phyloP scores from a whole-genome alignment of 2,888 invertebrate genomes.

The Agrochola lota region DNA sequence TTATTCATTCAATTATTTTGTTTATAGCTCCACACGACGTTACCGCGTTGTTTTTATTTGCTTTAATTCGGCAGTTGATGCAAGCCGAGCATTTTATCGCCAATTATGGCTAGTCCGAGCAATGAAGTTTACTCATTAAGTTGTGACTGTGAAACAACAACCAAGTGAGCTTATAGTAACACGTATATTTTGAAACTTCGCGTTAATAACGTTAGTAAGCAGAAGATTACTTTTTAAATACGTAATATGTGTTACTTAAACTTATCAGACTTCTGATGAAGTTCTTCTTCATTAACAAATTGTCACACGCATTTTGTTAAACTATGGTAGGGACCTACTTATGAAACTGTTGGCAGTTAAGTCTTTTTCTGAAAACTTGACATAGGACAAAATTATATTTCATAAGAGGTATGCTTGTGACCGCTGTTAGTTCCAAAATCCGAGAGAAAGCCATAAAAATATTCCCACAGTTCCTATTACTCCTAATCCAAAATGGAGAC shows the following conservation, averaged over 20 bases:
- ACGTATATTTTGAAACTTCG: conserved; percentile 40
- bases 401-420: not conserved
- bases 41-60: conserved; percentile 2
- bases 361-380: not conserved
- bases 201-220: conserved; percentile 18
- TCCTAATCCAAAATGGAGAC: not conserved
- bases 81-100: conserved; percentile 36
- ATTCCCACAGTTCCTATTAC: not conserved
- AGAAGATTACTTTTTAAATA: not conserved
- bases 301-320: not conserved
- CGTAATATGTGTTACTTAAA: not conserved
- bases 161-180: conserved; percentile 35
- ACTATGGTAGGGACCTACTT: too few relatives aligned
- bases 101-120: conserved; percentile 25
- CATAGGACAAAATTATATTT: not conserved
- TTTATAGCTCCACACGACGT: conserved; percentile 30
- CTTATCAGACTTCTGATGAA: not conserved
- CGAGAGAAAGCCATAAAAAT: not conserved
- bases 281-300: too few relatives aligned
- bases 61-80: conserved; percentile 33
- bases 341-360: not conserved
- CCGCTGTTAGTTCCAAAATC: not conserved
- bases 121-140: conserved; percentile 50
- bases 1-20: conserved; percentile 47
- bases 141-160: conserved; percentile 38